These are phyloP conservation scores for Protodeltote pygarga DNA, from an alignment of 2,888 invertebrate genomes.

Conservation along the genomic window DNA sequence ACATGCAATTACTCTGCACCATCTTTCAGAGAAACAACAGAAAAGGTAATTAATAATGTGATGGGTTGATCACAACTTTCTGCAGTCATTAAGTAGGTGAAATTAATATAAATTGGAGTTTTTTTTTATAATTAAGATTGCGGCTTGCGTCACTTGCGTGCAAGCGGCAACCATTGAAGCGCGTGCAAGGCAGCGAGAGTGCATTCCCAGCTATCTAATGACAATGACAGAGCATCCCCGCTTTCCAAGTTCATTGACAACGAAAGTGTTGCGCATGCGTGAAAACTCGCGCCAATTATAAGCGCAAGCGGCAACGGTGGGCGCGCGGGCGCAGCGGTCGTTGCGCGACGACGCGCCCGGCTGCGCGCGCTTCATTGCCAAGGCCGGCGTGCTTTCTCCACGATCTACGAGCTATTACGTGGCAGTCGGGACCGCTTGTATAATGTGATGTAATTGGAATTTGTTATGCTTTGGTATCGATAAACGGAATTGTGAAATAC, in stretches of 20 bases:
- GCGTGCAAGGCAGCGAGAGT: slow-evolving; percentile 79
- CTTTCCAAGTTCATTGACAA: slow-evolving; percentile 87
- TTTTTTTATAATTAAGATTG: slow-evolving; percentile 40
- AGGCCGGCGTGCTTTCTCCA: slow-evolving; percentile 83
- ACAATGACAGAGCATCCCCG: slow-evolving; percentile 84
- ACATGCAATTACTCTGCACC: no score
- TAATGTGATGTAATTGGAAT: slow-evolving; percentile 76
- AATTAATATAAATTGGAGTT: slow-evolving; percentile 27
- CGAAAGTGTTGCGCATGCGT: slow-evolving; percentile 83
- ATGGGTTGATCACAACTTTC: slow-evolving; percentile 13
- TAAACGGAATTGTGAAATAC: slow-evolving; percentile 42
- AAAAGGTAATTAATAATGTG: not conserved
- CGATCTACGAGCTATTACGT: slow-evolving; percentile 71
- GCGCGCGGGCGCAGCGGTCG: slow-evolving; percentile 50
- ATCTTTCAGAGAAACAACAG: not conserved
- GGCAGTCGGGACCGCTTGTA: slow-evolving; percentile 66
- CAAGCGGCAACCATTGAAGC: slow-evolving; percentile 56
- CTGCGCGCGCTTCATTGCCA: slow-evolving; percentile 80
- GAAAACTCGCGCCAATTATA: slow-evolving; percentile 80
- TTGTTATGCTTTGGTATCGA: slow-evolving; percentile 57
- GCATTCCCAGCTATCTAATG: slow-evolving; percentile 82
- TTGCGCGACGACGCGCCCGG: slow-evolving; percentile 63
- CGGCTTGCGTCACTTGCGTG: slow-evolving; percentile 72
- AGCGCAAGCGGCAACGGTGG: slow-evolving; percentile 43
- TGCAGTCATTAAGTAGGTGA: slow-evolving; percentile 15